Base-by-base conservation (phyloP, 2,113 vertebrate species). In the Hippocampus barbouri region DNA sequence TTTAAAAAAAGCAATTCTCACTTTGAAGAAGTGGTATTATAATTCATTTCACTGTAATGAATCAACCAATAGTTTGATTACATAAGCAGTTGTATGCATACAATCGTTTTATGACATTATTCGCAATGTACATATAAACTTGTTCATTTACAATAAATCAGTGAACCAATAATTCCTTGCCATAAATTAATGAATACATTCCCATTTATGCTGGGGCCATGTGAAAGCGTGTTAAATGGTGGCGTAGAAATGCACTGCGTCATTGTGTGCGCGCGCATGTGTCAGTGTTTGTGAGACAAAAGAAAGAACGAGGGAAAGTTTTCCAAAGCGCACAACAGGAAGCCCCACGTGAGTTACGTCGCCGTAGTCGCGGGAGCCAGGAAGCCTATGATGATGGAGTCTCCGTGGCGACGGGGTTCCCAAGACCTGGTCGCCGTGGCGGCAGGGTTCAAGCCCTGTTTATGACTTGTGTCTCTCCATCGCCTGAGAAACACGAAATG, bases 301-400 rank as follows among this genome's bases (percentile, higher is more conserved):
- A 41, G 27, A 78, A 12, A 60, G 63, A 76, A 64, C 60, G 40
- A 54, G 15, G 54, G 38, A 71, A 82, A 69, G 66, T 77, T 79
- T 85, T 68, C 82, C 66, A 81, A 76, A 81, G 70, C 62, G 51
- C 78, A 75, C 78, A 76, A 82, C 85, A 87, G 85, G 86, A 90
- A 89, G 71, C 53, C 18, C 65, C 14, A 15, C 77, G 66, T 87
- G 80, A 88, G 83, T 88, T 85, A 78, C 68, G 71, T 68, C 0
- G 64, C 84, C 81, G 70, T 86, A 81, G 87, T 83, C 81, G 81
- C 79, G 75, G 83, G 83, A 77, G 70, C 30, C 85, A 83, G 89
- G 87, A 90, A 87, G 79, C 59, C 20, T 27, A 83, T 86, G 88
- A 83, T 88, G 86, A 87, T 87, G 82, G 86, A 87, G 83, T 71